Percentiles rank a stretch among this genome's conserved stretches.
phyloP scores from a whole-genome alignment of 2,888 invertebrate species.

The Morpho deidamia region DNA sequence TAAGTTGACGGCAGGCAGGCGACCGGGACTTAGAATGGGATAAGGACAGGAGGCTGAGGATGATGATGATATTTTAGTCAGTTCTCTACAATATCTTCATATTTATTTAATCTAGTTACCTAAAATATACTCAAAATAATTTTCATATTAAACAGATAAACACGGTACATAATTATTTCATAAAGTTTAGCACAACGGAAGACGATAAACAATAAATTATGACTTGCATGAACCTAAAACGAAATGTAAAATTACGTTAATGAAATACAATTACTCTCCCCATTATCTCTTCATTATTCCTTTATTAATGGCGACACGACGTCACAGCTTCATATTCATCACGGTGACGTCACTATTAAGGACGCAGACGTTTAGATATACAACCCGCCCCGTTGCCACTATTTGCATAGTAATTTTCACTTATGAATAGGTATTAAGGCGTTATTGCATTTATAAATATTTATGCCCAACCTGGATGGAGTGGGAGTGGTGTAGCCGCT shows the following conservation, averaged over 20 bases:
- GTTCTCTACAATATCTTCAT: too few relatives aligned
- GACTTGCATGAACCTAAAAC: neutral
- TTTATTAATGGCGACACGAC: constrained; percentile 27
- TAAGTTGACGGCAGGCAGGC: too few relatives aligned
- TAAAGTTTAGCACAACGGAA: neutral
- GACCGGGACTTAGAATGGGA: too few relatives aligned
- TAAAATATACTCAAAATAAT: neutral
- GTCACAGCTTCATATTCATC: constrained; percentile 33
- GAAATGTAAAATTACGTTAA: constrained; percentile 5
- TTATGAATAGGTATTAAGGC: constrained; percentile 75
- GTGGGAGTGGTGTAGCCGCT: constrained; percentile 57
- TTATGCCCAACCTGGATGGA: constrained; percentile 49
- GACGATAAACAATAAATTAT: neutral
- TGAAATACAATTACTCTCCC: constrained; percentile 15
- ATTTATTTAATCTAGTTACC: neutral
- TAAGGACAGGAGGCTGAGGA: too few relatives aligned
- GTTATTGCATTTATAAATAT: constrained; percentile 75
- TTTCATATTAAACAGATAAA: neutral
- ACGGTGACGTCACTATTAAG: constrained; percentile 49
- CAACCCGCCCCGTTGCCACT: constrained; percentile 60
- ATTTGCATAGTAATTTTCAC: constrained; percentile 78
- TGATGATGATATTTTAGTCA: too few relatives aligned
- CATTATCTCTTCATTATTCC: constrained; percentile 19
- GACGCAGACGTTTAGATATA: constrained; percentile 54
- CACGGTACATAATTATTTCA: neutral